Base-by-base conservation (phyloP, 2,888 invertebrate genomes). In the Brenthis hecate region DNA sequence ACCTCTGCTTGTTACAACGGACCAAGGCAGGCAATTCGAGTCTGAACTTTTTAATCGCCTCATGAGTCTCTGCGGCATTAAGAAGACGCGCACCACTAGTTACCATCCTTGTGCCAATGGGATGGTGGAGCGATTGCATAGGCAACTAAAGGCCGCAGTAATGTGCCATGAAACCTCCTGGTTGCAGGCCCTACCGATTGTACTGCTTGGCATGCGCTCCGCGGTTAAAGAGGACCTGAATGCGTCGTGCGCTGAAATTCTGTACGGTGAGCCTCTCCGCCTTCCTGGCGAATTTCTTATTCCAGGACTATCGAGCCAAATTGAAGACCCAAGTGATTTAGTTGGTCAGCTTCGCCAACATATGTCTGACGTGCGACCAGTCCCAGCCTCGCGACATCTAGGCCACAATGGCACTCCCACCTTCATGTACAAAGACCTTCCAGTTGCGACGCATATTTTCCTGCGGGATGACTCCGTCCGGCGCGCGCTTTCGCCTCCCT, bases 131-230 rank as follows among this genome's bases (percentile, higher is more conserved):
- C n/a, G n/a, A n/a, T n/a, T n/a, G n/a, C n/a, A n/a, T n/a, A n/a
- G n/a, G n/a, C n/a, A n/a, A n/a, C n/a, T n/a, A n/a, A n/a, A n/a
- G n/a, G n/a, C n/a, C n/a, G n/a, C n/a, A n/a, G n/a, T n/a, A n/a
- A n/a, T n/a, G n/a, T n/a, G n/a, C n/a, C n/a, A n/a, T n/a, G n/a
- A n/a, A n/a, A n/a, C n/a, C n/a, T n/a, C n/a, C n/a, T n/a, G n/a
- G n/a, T n/a, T n/a, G n/a, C n/a, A n/a, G n/a, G n/a, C n/a, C n/a
- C n/a, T n/a, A n/a, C n/a, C n/a, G n/a, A n/a, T n/a, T n/a, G n/a
- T n/a, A n/a, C n/a, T n/a, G n/a, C 69, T 76, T 2, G 75, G 75
- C 6, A 75, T 76, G 64, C 69, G 76, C 0, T 32, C 74, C 1
- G 73, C 75, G 1, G 56, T 71, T 1, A 75, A 77, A 48, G 73